Evolutionary conservation across 2,113 vertebrate species (phyloP).

Genomic region (Xerus inauris): DNA sequence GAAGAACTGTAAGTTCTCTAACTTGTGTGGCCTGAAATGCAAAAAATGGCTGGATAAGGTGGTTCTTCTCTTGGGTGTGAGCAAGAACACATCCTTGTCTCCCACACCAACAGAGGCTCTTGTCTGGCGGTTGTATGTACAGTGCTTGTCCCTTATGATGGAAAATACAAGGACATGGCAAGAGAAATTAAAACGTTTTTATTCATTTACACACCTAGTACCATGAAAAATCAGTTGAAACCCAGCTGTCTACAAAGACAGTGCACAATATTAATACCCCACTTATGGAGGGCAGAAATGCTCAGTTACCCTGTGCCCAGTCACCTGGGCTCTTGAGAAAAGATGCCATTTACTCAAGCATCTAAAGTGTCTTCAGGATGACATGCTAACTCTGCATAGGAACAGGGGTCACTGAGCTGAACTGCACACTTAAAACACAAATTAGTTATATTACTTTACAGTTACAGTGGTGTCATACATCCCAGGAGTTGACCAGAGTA

Average conservation of each 20-base stretch:
- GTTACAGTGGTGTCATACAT: neutral
- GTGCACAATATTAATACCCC: neutral
- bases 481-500: neutral
- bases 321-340: neutral
- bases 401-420: neutral
- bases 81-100: neutral
- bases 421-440: neutral
- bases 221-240: conserved; percentile 64
- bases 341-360: neutral
- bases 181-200: no score
- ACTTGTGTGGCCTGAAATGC: neutral
- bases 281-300: conserved; percentile 55
- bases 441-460: fast-evolving
- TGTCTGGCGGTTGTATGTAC: fast-evolving
- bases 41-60: neutral
- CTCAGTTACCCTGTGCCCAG: conserved; percentile 33
- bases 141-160: neutral
- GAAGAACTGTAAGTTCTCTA: no score
- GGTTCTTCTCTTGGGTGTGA: neutral
- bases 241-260: conserved; percentile 71
- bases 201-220: conserved; percentile 82
- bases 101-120: neutral
- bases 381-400: neutral
- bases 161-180: neutral
- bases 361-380: neutral